Evolutionary conservation across 2,797 vertebrate genomes (phyloP).

Genomic region (Crenuchus spilurus): DNA sequence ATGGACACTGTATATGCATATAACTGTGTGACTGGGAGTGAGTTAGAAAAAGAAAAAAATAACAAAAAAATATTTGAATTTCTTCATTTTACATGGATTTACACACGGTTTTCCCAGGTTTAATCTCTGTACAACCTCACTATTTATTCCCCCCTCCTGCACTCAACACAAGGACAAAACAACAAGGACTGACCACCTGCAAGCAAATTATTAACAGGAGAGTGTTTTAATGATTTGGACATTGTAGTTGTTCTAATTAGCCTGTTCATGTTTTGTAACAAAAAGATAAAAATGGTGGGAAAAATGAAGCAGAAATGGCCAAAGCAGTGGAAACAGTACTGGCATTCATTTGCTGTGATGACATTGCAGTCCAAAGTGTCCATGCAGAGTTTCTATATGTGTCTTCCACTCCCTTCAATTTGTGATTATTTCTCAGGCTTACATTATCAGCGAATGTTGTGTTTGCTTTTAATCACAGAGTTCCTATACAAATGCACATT

Average conservation of each 20-base stretch:
- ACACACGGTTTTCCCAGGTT: slow-evolving; percentile 71
- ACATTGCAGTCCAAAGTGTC: background rate
- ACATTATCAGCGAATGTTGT: no score
- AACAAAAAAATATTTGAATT: slow-evolving; percentile 66
- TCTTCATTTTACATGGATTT: slow-evolving; percentile 73
- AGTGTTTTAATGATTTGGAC: slow-evolving; percentile 66
- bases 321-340: background rate
- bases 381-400: background rate
- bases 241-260: slow-evolving; percentile 82
- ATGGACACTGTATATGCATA: slow-evolving; percentile 31
- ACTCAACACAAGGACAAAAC: slow-evolving; percentile 45
- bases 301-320: slow-evolving; percentile 55
- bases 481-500: no score
- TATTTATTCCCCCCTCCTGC: slow-evolving; percentile 55
- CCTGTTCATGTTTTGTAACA: slow-evolving; percentile 81
- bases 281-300: slow-evolving; percentile 74
- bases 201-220: slow-evolving; percentile 61
- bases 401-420: background rate
- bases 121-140: slow-evolving; percentile 66
- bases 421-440: background rate
- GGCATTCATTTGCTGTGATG: no score
- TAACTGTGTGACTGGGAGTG: slow-evolving; percentile 67
- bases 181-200: slow-evolving; percentile 60
- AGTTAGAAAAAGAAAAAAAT: slow-evolving; percentile 54
- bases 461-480: background rate